Conservation (phyloP, 1,140 invertebrate genomes). For the Drosophila asahinai region DNA sequence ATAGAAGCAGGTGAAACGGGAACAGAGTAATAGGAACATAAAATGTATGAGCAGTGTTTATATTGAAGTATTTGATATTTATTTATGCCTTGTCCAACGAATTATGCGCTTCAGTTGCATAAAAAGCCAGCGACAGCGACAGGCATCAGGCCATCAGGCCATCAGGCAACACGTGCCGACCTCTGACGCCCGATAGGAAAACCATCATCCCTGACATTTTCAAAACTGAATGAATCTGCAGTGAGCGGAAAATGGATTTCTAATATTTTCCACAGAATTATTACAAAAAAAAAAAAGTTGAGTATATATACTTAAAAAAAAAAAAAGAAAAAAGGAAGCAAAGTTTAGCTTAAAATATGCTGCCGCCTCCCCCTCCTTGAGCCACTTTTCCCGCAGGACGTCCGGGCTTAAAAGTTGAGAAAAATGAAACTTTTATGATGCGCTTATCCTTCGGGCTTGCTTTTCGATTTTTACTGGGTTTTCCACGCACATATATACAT, state of each 20-base stretch:
- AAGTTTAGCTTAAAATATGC: conserved; percentile 72
- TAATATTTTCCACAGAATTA: conserved; percentile 69
- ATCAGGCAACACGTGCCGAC: conserved; percentile 70
- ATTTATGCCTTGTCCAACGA: conserved; percentile 82
- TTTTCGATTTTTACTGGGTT: conserved; percentile 14
- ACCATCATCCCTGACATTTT: conserved; percentile 60
- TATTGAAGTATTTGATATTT: conserved; percentile 65
- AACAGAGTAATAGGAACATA: background rate
- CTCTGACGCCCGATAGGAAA: conserved; percentile 8
- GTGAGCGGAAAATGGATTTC: conserved; percentile 84
- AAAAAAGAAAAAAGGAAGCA: conserved; percentile 13
- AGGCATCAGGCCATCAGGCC: conserved; percentile 22
- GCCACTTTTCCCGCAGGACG: conserved; percentile 75
- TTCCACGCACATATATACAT: background rate
- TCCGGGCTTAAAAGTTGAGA: conserved; percentile 85
- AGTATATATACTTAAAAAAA: conserved; percentile 5
- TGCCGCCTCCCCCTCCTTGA: conserved; percentile 59
- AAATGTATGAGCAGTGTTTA: conserved; percentile 47
- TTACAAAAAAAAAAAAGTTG: conserved; percentile 29
- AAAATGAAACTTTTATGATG: conserved; percentile 84
- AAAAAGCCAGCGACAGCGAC: conserved; percentile 54
- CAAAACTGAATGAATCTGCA: conserved; percentile 81
- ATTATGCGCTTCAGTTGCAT: conserved; percentile 81
- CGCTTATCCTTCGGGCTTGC: conserved; percentile 29
- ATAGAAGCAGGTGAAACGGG: conserved; percentile 15